A percentile compares a stretch with the other conserved stretches of the same genome.
Conservation (phyloP, 2,797 vertebrate genomes). For the Nothura maculosa region DNA sequence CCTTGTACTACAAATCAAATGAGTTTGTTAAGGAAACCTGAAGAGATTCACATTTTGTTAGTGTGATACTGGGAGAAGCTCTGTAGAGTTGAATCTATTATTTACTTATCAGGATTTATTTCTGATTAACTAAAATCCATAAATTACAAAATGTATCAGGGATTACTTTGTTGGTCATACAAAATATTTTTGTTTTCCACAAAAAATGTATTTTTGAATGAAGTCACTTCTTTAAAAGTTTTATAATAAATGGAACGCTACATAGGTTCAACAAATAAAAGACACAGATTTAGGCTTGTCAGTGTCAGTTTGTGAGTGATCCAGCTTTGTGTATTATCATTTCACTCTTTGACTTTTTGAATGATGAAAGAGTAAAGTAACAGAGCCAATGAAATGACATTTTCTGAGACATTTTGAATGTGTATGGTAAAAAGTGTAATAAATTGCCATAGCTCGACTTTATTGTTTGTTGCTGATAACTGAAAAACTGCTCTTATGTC, state of each 20-base stretch:
- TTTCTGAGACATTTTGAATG: neutral
- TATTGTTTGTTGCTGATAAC: neutral
- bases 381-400: neutral
- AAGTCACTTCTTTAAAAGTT: neutral
- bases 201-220: neutral
- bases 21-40: neutral
- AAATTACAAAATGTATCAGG: neutral
- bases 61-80: neutral
- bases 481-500: neutral
- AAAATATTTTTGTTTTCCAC: neutral
- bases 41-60: neutral
- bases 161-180: neutral
- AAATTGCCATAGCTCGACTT: neutral
- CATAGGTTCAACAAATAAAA: neutral
- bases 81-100: neutral
- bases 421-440: neutral
- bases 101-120: neutral
- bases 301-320: neutral
- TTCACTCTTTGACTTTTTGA: neutral
- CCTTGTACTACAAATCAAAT: neutral
- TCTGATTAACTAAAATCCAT: neutral
- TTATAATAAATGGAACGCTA: neutral
- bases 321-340: neutral
- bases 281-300: neutral
- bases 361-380: neutral